These are phyloP conservation scores for Elgaria multicarinata DNA, from an alignment of 2,113 vertebrate genomes.

Conservation along the genomic window DNA sequence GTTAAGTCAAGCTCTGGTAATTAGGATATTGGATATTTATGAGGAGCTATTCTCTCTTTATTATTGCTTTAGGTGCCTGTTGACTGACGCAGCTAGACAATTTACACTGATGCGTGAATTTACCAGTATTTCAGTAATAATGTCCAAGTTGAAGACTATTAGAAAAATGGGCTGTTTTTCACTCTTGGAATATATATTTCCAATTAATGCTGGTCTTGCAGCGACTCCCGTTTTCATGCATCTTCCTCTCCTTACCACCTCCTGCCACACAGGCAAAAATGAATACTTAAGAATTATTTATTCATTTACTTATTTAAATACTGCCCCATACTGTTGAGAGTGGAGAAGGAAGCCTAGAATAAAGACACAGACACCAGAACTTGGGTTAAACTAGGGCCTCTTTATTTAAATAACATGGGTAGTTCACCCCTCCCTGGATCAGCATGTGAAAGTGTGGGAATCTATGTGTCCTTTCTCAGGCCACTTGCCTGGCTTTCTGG, in stretches of 20 bases:
- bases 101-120: conserved; percentile 76
- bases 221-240: conserved; percentile 44
- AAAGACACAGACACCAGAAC: too few relatives aligned
- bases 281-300: neutral
- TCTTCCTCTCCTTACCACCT: neutral
- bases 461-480: too few relatives aligned
- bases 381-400: too few relatives aligned
- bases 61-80: conserved; percentile 75
- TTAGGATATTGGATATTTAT: conserved; percentile 80
- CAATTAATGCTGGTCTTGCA: conserved; percentile 66
- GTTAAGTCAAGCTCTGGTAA: conserved; percentile 80
- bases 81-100: conserved; percentile 74
- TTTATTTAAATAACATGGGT: too few relatives aligned
- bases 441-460: too few relatives aligned
- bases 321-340: too few relatives aligned
- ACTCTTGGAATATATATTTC: conserved; percentile 69
- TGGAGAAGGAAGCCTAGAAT: too few relatives aligned
- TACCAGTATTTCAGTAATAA: conserved; percentile 73
- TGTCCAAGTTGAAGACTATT: conserved; percentile 68
- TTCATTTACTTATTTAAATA: neutral
- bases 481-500: too few relatives aligned
- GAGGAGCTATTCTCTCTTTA: conserved; percentile 77
- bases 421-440: too few relatives aligned
- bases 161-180: conserved; percentile 60
- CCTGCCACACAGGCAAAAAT: neutral